Base-by-base conservation (phyloP, 2,113 vertebrate species). In the Sus scrofa region DNA sequence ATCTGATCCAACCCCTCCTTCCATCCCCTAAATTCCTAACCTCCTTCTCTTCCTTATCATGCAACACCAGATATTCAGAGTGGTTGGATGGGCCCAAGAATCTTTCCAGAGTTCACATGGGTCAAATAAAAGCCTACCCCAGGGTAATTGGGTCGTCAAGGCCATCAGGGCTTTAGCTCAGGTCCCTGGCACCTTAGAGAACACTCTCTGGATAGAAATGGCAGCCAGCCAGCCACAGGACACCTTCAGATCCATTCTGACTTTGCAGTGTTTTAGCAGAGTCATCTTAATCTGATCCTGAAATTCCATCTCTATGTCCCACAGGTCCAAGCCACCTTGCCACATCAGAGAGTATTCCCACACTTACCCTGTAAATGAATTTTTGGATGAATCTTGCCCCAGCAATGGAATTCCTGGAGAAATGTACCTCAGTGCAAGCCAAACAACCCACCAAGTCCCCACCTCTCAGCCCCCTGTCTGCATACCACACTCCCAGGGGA, bases 41-140 rank as follows among this genome's bases (percentile, higher is more conserved):
- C 65, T 92, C 37, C 54, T 89, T 74, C 79, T 83, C 56, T 92
- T 92, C 68, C 84, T 94, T 73, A 68, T 94, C 85, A 96, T 44
- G 44, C 54, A 84, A 63, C 22, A 7, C 24, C 58, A 92, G 71
- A 91, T 91, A n/a, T n/a, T 91, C 83, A 82, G 63, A 20, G 77
- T 82, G 22, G 54, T 71, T 92, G 62, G 56, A 91, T 7, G 26
- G 12, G 74, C 68, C 67, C 39, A 63, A 94, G 67, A 60, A 93
- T 97, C 78, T 96, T 95, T 89, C 78, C 93, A 93, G 82, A 54
- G 30, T 62, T 58, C 70, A 37, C 63, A 39, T 2, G 13, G 10
- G 26, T 81, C 44, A 27, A 37, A 50, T 74, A 94, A 73, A 32
- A 81, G 50, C 44, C n/a, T 85, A 62, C 11, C 4, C 84, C 18